A percentile compares a stretch with the other conserved stretches of the same genome.
Conservation (phyloP, 1,140 invertebrate genomes). For the Drosophila azteca region DNA sequence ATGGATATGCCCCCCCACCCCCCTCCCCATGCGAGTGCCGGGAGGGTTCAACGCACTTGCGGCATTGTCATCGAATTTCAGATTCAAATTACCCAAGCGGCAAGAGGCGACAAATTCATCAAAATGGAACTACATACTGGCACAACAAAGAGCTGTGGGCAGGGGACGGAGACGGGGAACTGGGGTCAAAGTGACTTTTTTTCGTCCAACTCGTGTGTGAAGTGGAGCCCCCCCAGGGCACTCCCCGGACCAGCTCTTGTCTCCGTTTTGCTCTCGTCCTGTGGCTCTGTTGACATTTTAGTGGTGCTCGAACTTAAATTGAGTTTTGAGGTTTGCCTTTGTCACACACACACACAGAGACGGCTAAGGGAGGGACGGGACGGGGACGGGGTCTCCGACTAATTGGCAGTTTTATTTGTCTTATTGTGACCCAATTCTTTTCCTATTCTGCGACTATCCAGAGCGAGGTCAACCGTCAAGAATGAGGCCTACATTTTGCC, state of each 20-base stretch:
- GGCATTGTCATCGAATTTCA: slow-evolving; percentile 53
- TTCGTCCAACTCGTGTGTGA: neutral
- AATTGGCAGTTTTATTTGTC: slow-evolving; percentile 56
- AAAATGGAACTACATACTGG: slow-evolving; percentile 25
- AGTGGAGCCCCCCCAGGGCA: neutral
- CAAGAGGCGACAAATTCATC: slow-evolving; percentile 40
- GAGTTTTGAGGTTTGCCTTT: slow-evolving; percentile 54
- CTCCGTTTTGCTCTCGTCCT: slow-evolving; percentile 33
- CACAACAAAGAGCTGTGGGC: too few relatives aligned
- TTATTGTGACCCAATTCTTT: slow-evolving; percentile 58
- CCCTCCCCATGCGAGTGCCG: slow-evolving; percentile 5
- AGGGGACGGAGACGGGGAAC: too few relatives aligned
- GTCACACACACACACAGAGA: slow-evolving; percentile 39
- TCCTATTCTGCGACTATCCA: neutral
- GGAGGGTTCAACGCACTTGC: slow-evolving; percentile 68
- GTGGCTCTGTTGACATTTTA: slow-evolving; percentile 50
- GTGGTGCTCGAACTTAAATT: slow-evolving; percentile 55
- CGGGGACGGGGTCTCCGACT: slow-evolving; percentile 22
- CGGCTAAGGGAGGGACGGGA: slow-evolving; percentile 41
- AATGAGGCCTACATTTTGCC: slow-evolving; percentile 50
- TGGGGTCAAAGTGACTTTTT: neutral
- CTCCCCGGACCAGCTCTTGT: neutral
- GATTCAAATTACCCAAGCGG: slow-evolving; percentile 55
- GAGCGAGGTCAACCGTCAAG: slow-evolving; percentile 53
- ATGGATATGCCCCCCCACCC: slow-evolving; percentile 47